These are phyloP conservation scores for Labeo calbasu DNA, from an alignment of 2,797 vertebrate species.

Conservation along the genomic window DNA sequence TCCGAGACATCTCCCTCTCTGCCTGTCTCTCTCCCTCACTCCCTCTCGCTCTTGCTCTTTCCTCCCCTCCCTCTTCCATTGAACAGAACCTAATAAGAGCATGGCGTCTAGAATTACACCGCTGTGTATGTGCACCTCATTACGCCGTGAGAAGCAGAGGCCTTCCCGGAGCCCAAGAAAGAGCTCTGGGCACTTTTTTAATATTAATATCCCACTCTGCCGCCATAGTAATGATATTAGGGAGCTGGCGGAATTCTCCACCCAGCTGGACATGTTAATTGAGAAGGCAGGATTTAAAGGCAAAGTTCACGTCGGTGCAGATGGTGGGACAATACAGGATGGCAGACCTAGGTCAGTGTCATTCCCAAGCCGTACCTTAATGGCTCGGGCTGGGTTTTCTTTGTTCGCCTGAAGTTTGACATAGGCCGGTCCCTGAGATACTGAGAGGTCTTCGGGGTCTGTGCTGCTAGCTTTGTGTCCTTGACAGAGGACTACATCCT, in stretches of 20 bases:
- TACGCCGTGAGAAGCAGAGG: constrained; percentile 81
- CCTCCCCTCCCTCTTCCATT: constrained; percentile 57
- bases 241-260: constrained; percentile 90
- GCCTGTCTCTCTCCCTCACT: constrained; percentile 59
- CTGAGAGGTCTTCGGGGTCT: constrained; percentile 69
- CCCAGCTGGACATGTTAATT: constrained; percentile 98
- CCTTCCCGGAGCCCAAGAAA: constrained; percentile 55
- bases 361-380: constrained; percentile 86
- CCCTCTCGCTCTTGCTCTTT: constrained; percentile 61
- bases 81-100: constrained; percentile 78
- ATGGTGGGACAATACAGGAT: constrained; percentile 90
- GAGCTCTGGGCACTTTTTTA: constrained; percentile 71
- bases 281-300: constrained; percentile 93
- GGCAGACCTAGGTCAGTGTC: constrained; percentile 90
- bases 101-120: constrained; percentile 79
- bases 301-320: constrained; percentile 95
- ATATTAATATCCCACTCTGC: constrained; percentile 88
- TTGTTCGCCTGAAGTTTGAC: constrained; percentile 69
- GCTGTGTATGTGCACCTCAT: constrained; percentile 81
- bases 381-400: constrained; percentile 74
- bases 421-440: constrained; percentile 82
- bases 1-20: constrained; percentile 63
- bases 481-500: constrained; percentile 81
- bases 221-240: constrained; percentile 90
- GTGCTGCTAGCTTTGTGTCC: constrained; percentile 74